Evolutionary conservation across 2,113 vertebrate genomes (phyloP), one percentile per base, ranked within the genome.

Genomic region (Stegastes partitus): DNA sequence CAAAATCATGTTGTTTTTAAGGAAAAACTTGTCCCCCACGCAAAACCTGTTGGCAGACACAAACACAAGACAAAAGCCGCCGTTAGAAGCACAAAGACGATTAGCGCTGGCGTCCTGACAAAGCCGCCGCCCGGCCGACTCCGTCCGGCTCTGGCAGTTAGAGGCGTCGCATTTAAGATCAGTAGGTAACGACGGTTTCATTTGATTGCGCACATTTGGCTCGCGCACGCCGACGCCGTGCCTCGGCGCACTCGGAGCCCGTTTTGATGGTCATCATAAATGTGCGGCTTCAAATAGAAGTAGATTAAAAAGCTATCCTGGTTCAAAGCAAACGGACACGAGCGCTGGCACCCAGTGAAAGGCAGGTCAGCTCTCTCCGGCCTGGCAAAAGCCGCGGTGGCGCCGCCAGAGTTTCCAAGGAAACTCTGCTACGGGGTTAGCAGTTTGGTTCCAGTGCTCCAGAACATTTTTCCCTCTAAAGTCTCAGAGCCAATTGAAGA

Each of bases 1-100:
- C 94, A 99, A 96, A 96, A 99, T 99, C 98, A 99, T 99, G 96
- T 99, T 99, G 96, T 99, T 99, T 96, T 99, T 99, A 93, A 99
- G 97, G 96, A 99, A 99, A 96, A 99, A 99, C 94, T 99, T 99
- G 95, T 99, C 98, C 70, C 98, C 98, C 90, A 99, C 98, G 1
- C 98, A 99, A 95, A 99, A 99, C 92, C 98, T 99, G 94, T 85
- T 85, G 94, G 68, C 63, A 89, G 77, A 91, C 34, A 89, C 65
- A 88, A 58, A 83, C 62, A 79, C 50, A 34, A 69, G 53, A 68
- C 8, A 62, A 4, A 34, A 70, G 49, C 23, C 22, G 70, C 72
- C 62, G 84, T 72, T 68, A 81, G 54, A 82, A 83, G 74, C 34
- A 84, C 25, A 84, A 82, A 61, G 50, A 68, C 7, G 10, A 74